Conservation (phyloP, 2,113 vertebrate genomes). For the Melanerpes formicivorus region DNA sequence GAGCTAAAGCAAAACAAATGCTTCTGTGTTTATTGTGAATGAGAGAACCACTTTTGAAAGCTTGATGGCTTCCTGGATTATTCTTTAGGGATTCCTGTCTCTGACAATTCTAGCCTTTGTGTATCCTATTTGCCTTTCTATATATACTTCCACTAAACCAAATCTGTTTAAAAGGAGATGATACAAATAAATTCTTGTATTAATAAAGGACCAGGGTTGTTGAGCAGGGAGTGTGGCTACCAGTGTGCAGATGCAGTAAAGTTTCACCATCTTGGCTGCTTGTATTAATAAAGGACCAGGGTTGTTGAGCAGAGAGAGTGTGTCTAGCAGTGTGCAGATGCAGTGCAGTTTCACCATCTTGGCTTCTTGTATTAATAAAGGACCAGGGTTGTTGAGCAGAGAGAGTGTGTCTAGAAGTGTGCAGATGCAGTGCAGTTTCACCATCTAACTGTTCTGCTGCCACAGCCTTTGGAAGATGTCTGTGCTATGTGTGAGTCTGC, state of each 20-base stretch:
- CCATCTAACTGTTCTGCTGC: fast-evolving
- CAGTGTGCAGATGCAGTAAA: neutral
- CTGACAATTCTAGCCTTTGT: neutral
- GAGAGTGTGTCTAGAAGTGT: too few species aligned
- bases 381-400: too few species aligned
- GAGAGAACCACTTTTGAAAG: neutral
- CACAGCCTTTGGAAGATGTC: neutral
- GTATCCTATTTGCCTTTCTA: neutral
- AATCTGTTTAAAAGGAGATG: neutral
- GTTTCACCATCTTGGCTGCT: fast-evolving
- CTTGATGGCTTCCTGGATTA: neutral
- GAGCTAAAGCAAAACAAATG: neutral
- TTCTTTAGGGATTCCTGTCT: neutral
- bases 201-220: neutral
- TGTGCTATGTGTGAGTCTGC: neutral
- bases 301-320: too few species aligned
- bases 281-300: too few species aligned
- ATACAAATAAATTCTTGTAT: neutral
- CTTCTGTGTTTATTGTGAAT: neutral
- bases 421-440: too few species aligned
- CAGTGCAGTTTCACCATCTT: too few species aligned
- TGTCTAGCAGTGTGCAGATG: too few species aligned
- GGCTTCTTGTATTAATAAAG: too few species aligned
- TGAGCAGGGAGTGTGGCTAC: neutral
- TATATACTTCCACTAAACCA: neutral